Conservation (phyloP, 2,888 invertebrate genomes). For the Temnothorax rugatulus region DNA sequence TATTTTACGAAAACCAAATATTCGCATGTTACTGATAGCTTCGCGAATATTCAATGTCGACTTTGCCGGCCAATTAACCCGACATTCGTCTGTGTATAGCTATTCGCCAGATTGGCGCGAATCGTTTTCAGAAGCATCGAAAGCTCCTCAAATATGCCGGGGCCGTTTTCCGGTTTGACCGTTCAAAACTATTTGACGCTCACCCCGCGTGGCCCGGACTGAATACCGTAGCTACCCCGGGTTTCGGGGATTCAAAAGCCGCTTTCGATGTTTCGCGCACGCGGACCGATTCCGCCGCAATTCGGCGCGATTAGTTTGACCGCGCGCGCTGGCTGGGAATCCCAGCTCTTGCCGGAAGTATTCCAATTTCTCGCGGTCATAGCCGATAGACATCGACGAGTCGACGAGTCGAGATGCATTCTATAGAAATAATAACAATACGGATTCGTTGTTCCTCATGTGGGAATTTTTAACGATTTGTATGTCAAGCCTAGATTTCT, state of each 20-base stretch:
- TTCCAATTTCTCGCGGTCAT: slow-evolving; percentile 44
- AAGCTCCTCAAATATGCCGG: slow-evolving; percentile 62
- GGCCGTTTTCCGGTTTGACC: slow-evolving; percentile 64
- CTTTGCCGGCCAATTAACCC: slow-evolving; percentile 43
- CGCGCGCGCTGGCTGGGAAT: slow-evolving; percentile 32
- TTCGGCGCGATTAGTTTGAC: slow-evolving; percentile 60
- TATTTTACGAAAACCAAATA: background rate
- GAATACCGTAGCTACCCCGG: slow-evolving; percentile 59
- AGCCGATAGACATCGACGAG: background rate
- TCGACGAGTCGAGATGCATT: background rate
- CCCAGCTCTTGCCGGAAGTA: slow-evolving; percentile 30
- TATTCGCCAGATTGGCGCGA: slow-evolving; percentile 37
- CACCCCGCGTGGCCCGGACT: slow-evolving; percentile 18
- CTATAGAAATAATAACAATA: background rate
- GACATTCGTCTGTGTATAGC: slow-evolving; percentile 26
- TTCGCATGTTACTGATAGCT: background rate
- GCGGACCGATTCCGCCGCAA: slow-evolving; percentile 59
- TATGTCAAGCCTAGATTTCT: background rate
- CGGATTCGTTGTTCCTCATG: no score
- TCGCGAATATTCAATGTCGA: background rate
- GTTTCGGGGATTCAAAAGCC: slow-evolving; percentile 63
- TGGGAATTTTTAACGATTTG: background rate
- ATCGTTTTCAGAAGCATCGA: slow-evolving; percentile 61
- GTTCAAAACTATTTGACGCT: slow-evolving; percentile 71
- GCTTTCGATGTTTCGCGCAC: slow-evolving; percentile 66